phyloP scores from a whole-genome alignment of 2,113 vertebrate genomes.

The Myotis brandtii region DNA sequence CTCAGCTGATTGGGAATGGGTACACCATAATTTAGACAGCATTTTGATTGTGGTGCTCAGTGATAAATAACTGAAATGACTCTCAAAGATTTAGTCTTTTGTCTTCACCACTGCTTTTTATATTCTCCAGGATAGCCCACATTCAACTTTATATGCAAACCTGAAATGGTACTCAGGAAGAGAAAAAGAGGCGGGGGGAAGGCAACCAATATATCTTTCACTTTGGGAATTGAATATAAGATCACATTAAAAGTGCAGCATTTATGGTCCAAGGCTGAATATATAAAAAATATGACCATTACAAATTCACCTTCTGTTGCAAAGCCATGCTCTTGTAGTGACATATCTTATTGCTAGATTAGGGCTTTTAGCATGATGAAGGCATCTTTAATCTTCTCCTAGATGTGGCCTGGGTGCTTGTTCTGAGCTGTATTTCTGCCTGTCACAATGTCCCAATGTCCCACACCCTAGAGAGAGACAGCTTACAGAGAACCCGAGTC shows the following conservation, averaged over 20 bases:
- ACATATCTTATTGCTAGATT: conserved; percentile 82
- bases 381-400: conserved; percentile 79
- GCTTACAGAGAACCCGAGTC: conserved; percentile 75
- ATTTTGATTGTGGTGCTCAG: conserved; percentile 78
- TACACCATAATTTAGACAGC: conserved; percentile 73
- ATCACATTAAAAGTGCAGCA: conserved; percentile 82
- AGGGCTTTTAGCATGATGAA: conserved; percentile 70
- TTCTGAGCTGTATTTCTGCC: conserved; percentile 77
- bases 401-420: conserved; percentile 78
- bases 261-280: conserved; percentile 81
- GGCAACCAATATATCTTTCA: conserved; percentile 79
- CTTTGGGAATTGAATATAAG: conserved; percentile 81
- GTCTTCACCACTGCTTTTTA: conserved; percentile 82
- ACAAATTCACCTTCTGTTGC: conserved; percentile 79
- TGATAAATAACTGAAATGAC: conserved; percentile 85
- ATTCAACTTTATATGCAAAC: conserved; percentile 79
- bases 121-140: conserved; percentile 81
- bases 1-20: conserved; percentile 62
- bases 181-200: background rate
- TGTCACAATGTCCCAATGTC: conserved; percentile 74
- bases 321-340: conserved; percentile 80
- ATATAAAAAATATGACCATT: conserved; percentile 82
- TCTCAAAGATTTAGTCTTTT: conserved; percentile 80
- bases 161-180: conserved; percentile 78
- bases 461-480: conserved; percentile 69